Conservation (phyloP, 2,888 invertebrate species). For the Mylabris sibirica region DNA sequence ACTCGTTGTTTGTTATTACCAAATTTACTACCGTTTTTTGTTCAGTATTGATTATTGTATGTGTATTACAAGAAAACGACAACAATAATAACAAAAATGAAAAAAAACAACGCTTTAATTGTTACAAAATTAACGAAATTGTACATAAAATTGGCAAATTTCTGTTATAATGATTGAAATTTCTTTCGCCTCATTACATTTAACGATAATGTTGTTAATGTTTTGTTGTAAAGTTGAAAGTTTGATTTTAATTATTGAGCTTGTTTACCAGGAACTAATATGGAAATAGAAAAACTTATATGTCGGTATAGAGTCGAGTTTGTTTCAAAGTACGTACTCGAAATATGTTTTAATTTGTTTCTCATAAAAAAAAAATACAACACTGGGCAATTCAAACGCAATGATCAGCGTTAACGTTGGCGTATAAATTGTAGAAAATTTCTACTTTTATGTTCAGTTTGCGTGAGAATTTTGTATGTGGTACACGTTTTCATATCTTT, state of each 20-base stretch:
- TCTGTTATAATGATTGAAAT: conserved; percentile 6
- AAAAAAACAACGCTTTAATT: conserved; percentile 11
- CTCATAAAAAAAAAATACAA: background rate
- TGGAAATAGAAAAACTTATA: background rate
- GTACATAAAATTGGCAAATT: conserved; percentile 4
- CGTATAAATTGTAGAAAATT: background rate
- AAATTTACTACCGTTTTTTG: too few relatives aligned
- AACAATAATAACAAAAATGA: background rate
- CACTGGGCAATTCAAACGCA: background rate
- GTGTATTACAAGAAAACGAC: too few relatives aligned
- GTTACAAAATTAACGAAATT: background rate
- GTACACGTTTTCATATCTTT: background rate
- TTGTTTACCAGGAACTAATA: background rate
- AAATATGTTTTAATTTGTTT: background rate
- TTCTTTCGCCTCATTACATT: background rate
- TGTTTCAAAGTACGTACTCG: too few relatives aligned
- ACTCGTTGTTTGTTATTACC: too few relatives aligned
- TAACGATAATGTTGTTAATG: background rate
- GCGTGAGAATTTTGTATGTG: background rate
- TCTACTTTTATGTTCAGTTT: background rate
- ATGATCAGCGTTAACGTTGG: background rate
- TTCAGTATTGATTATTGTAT: too few relatives aligned
- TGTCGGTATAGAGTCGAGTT: background rate
- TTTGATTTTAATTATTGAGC: conserved; percentile 3
- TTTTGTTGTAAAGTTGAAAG: conserved; percentile 1